phyloP scores from a whole-genome alignment of 37 sponge, comb jelly and placozoan genomes.

The Oopsacas minuta region DNA sequence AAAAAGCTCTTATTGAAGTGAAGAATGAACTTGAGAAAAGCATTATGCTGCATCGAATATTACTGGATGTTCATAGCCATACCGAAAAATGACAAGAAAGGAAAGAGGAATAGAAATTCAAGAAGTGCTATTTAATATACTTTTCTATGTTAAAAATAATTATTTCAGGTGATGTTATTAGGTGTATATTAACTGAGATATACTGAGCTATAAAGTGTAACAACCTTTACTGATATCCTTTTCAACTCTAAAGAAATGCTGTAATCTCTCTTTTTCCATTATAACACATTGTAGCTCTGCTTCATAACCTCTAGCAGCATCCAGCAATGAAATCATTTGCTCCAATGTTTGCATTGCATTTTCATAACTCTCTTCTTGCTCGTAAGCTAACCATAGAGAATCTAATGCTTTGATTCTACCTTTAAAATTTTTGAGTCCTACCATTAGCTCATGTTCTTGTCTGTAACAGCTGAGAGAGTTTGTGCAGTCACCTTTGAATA shows the following conservation, averaged over 20 bases:
- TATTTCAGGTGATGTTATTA: too few species aligned
- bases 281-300: slow-evolving; percentile 3
- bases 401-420: not conserved
- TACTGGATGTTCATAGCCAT: too few species aligned
- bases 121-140: too few species aligned
- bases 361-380: slow-evolving; percentile 7
- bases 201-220: not conserved
- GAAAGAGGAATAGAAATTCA: too few species aligned
- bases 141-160: too few species aligned
- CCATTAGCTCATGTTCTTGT: not conserved
- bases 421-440: not conserved
- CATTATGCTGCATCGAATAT: too few species aligned
- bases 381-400: slow-evolving; percentile 3
- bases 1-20: too few species aligned
- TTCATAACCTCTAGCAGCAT: not conserved
- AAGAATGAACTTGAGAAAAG: too few species aligned
- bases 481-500: not conserved
- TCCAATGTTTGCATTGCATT: slow-evolving; percentile 12
- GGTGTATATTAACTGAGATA: too few species aligned
- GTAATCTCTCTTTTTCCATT: slow-evolving; percentile 12
- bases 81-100: too few species aligned
- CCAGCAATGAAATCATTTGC: not conserved
- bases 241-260: slow-evolving; percentile 7
- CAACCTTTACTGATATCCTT: not conserved
- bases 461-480: not conserved